Evolutionary conservation across 2,888 invertebrate genomes (phyloP), one percentile per base, ranked within the genome.

Genomic region (Apeira syringaria): DNA sequence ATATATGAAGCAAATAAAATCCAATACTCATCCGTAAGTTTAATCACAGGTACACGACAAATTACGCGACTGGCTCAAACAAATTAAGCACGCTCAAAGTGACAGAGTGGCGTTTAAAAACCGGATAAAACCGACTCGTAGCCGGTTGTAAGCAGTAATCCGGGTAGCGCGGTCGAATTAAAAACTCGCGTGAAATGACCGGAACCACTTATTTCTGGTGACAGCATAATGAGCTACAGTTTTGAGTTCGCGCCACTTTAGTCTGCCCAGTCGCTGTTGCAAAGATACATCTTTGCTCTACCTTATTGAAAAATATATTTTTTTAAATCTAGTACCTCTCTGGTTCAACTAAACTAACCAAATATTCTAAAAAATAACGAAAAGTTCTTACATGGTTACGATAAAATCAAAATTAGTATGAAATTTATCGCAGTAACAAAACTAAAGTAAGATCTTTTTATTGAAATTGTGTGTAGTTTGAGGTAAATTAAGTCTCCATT

Each of bases 181-280:
- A 68, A 69, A 72, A 71, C 61, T 64, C 62, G 58, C 53, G 62
- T 56, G 59, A 62, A 68, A 72, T 72, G 56, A 68, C 69, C 60
- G 64, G 65, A 61, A 54, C 56, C 48, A 50, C 56, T 53, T 54
- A 59, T 53, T 58, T 53, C 46, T 52, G 57, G 56, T 53, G 55
- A 61, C 50, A 51, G 47, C 37, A 49, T 59, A 61, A 66, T 64
- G 59, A 58, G 59, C 37, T 36, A 35, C 49, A 49, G 43, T 52
- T 52, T 50, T 38, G 38, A 52, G 40, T 53, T 48, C 36, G 41
- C 31, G 33, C 15, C 44, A 37, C 32, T 48, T 35, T 34, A 22
- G 18, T 9, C 24, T 15, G 31, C 10, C 28, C 26, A 11, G 15
- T 26, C 27, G 26, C 1, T 4, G 18, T 17, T 29, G 5, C 7